A percentile compares a stretch with the other conserved stretches of the same genome.
These are phyloP conservation scores for Kryptolebias ocellatus DNA, from an alignment of 2,797 vertebrate genomes.

Conservation along the genomic window DNA sequence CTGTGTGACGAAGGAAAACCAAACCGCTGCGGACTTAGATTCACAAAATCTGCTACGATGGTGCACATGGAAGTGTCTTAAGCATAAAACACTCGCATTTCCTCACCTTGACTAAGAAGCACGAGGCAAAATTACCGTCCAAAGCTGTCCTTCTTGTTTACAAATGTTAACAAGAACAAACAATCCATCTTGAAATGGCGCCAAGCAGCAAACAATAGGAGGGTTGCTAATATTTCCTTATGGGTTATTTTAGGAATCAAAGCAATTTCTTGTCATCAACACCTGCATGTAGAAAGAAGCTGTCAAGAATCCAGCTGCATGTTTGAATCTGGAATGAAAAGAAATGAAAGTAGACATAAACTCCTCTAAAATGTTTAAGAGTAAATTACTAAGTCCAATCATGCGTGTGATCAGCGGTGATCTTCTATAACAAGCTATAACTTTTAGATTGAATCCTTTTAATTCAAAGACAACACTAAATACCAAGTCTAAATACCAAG, in stretches of 20 bases:
- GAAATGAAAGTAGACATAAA: constrained; percentile 8
- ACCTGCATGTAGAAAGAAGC: background rate
- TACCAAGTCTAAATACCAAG: too few species aligned
- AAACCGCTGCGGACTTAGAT: constrained; percentile 37
- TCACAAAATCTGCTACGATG: constrained; percentile 14
- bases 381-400: too few species aligned
- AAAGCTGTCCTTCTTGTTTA: constrained; percentile 48
- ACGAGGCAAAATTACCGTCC: constrained; percentile 28
- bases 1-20: constrained; percentile 72
- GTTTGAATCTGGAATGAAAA: background rate
- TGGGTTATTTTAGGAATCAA: constrained; percentile 66
- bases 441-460: too few species aligned
- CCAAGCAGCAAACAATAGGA: constrained; percentile 76
- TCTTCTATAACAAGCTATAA: too few species aligned
- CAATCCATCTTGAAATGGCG: constrained; percentile 49
- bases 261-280: constrained; percentile 45
- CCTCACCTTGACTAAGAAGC: constrained; percentile 27
- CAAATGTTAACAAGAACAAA: constrained; percentile 69
- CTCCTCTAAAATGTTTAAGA: too few species aligned
- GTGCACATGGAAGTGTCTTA: constrained; percentile 32
- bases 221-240: constrained; percentile 63
- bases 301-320: too few species aligned
- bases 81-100: constrained; percentile 21
- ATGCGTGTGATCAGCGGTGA: background rate
- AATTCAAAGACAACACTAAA: too few species aligned